Evolutionary conservation across 2,113 vertebrate genomes (phyloP), one percentile per base, ranked within the genome.

Genomic region (Mirza zaza): DNA sequence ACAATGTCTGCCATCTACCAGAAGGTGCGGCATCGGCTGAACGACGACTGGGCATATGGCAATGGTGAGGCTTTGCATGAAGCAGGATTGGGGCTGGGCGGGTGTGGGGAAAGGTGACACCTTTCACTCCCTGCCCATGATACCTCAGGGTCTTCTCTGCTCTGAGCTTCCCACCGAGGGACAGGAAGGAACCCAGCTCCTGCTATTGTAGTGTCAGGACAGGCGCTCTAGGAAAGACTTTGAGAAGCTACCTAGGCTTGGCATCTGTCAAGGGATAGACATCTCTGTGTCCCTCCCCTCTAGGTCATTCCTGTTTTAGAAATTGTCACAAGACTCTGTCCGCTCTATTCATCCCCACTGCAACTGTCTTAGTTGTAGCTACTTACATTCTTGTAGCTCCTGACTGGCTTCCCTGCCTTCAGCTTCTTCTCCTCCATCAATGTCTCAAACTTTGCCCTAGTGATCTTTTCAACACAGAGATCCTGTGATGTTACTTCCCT

Each of bases 1-100:
- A 99, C 99, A 32, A 99, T 99, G 99, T 99, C 99, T 0, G 99
- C 99, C 70, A 99, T 99, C 91, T 99, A 99, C 98, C 99, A 99
- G 98, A 99, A 99, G 97, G 99, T 99, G 32, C 99, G 99, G 29
- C 99, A 99, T 87, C 99, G 99, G 18, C 99, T 99, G 36, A 99
- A 99, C 0, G 99, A 99, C 0, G 99, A 99, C 98, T 99, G 99
- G 99, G 99, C 99, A 0, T 99, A 99, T 0, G 99, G 99, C 95
- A 99, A 99, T 0, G 99, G 99, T 99, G 71, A 96, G 96, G 34
- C 76, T 32, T 6, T 0, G 5, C 14, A 0, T 0, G 0, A 12
- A 12, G 79, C 12, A 2, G 25, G 42, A 8, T 0, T 29, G 7
- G 8, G 5, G 5, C 25, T 15, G 15, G 34, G 25, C n/a, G 29